Evolutionary conservation across 2,797 vertebrate genomes (phyloP).

Genomic region (Acanthiza pusilla): DNA sequence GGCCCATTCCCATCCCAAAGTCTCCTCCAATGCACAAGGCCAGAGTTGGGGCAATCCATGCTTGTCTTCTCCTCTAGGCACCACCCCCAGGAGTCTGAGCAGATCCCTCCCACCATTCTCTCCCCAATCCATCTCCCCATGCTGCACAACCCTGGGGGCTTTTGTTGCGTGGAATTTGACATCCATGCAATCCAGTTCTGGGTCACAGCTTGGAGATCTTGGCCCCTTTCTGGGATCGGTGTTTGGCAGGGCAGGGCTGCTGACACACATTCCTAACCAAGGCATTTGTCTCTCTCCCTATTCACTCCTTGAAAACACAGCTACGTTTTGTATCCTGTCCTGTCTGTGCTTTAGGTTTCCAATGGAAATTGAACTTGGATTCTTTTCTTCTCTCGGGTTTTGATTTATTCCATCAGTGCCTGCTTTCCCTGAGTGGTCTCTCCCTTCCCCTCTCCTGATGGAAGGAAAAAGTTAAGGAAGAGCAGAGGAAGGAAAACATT

Average conservation of each 20-base stretch:
- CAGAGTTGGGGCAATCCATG: neutral
- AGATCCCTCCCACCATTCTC: neutral
- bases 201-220: neutral
- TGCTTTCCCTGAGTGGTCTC: neutral
- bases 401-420: neutral
- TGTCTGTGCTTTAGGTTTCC: neutral
- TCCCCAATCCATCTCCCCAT: neutral
- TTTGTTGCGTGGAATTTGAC: neutral
- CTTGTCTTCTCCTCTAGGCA: neutral
- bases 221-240: accelerated
- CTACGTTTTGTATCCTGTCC: neutral
- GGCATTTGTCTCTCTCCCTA: neutral
- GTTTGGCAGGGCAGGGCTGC: accelerated
- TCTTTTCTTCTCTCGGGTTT: neutral
- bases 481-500: neutral
- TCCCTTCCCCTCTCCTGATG: neutral
- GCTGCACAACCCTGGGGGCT: neutral
- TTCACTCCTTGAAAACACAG: neutral
- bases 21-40: neutral
- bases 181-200: accelerated
- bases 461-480: neutral
- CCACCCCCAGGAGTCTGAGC: neutral
- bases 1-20: neutral
- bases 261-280: neutral
- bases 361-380: neutral